Percentiles rank a stretch among this genome's conserved stretches.
These are phyloP conservation scores for Ptyas mucosa DNA, from an alignment of 2,113 vertebrate genomes.

Conservation along the genomic window DNA sequence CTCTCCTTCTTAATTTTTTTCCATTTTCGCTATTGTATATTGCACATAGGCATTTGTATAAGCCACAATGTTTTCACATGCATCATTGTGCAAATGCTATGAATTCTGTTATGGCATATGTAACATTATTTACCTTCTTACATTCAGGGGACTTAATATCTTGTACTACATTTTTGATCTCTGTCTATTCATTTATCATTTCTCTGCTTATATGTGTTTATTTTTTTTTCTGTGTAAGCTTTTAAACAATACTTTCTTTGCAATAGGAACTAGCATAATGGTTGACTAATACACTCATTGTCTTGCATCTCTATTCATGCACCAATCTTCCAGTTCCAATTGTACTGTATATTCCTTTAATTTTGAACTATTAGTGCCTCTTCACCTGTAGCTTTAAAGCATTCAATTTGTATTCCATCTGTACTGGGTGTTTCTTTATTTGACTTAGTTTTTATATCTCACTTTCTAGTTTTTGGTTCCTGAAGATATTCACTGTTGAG, in stretches of 20 bases:
- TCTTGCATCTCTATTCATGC: neutral
- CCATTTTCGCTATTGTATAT: neutral
- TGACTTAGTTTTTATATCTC: neutral
- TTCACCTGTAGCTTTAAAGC: neutral
- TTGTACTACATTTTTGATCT: neutral
- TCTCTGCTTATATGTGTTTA: neutral
- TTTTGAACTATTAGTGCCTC: neutral
- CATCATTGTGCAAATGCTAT: neutral
- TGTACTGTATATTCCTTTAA: neutral
- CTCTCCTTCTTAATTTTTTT: neutral
- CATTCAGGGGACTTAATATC: neutral
- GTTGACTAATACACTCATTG: neutral
- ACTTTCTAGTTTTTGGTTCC: neutral
- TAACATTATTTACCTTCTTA: neutral
- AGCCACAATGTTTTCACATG: neutral
- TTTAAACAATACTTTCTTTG: neutral
- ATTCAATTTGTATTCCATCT: neutral
- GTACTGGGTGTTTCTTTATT: neutral
- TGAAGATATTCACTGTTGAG: neutral
- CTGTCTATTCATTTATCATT: neutral
- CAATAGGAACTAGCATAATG: neutral
- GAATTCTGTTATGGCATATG: neutral
- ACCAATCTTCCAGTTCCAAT: neutral
- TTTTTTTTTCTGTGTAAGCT: neutral
- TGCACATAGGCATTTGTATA: neutral